Conservation (phyloP, 2,113 vertebrate species). For the Silurus meridionalis region DNA sequence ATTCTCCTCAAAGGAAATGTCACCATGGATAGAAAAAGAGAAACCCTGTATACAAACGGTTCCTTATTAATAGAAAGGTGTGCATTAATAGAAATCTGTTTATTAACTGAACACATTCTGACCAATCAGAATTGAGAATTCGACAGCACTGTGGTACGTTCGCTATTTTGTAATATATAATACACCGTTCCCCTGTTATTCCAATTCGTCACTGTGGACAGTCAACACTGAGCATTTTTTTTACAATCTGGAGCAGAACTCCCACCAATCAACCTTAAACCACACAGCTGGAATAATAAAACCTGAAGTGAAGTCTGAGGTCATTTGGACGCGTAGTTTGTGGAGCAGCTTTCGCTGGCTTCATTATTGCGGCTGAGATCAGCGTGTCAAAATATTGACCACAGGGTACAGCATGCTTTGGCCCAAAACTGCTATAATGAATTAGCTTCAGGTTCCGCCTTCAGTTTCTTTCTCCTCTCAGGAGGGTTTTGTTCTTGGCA, state of each 20-base stretch:
- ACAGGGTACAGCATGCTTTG: slow-evolving; percentile 3
- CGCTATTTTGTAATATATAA: too few species aligned
- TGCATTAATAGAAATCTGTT: not conserved
- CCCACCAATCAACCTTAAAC: not conserved
- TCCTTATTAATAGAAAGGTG: not conserved
- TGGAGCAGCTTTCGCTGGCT: slow-evolving; percentile 28
- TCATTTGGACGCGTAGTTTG: not conserved
- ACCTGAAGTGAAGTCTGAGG: not conserved
- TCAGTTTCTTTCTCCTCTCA: not conserved
- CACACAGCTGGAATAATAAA: slow-evolving; percentile 24
- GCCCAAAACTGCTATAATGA: not conserved
- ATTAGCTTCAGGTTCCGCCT: slow-evolving; percentile 11
- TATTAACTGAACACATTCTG: not conserved
- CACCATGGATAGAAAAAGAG: not conserved
- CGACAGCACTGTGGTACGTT: too few species aligned
- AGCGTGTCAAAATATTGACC: slow-evolving; percentile 29
- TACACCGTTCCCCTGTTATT: slow-evolving; percentile 12
- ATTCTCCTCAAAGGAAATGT: not conserved
- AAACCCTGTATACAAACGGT: not conserved
- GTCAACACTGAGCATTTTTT: not conserved
- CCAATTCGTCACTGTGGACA: not conserved
- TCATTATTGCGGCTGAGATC: not conserved
- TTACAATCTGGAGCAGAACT: not conserved
- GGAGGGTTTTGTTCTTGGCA: slow-evolving; percentile 7
- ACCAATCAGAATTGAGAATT: slow-evolving; percentile 16